Conservation (phyloP, 2,113 vertebrate species). For the Siniperca chuatsi region DNA sequence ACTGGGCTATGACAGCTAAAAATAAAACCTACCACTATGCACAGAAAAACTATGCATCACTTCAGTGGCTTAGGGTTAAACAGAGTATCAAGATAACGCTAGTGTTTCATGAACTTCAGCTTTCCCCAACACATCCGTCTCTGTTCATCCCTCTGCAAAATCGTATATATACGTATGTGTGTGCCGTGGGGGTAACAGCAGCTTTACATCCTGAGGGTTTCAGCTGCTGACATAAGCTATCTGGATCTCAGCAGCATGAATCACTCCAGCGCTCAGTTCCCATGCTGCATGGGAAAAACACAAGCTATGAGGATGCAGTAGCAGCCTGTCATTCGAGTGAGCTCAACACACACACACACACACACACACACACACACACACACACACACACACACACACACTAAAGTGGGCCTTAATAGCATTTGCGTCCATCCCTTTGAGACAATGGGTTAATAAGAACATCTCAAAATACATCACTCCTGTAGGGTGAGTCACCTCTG, state of each 20-base stretch:
- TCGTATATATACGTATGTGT: background rate
- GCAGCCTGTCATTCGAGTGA: background rate
- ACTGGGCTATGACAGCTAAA: conserved; percentile 70
- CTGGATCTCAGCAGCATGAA: conserved; percentile 29
- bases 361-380: background rate
- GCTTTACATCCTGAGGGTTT: conserved; percentile 39
- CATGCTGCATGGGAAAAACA: background rate
- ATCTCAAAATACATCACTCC: conserved; percentile 74
- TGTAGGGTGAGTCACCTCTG: conserved; percentile 71
- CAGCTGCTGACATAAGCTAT: conserved; percentile 41
- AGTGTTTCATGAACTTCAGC: conserved; percentile 42
- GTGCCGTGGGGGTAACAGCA: background rate
- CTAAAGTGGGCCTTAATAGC: conserved; percentile 30
- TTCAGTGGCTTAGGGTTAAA: conserved; percentile 66
- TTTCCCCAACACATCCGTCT: conserved; percentile 33
- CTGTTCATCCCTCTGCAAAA: conserved; percentile 31
- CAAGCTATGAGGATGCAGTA: conserved; percentile 10
- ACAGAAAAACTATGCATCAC: conserved; percentile 72
- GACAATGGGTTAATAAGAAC: conserved; percentile 74
- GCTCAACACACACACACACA: background rate
- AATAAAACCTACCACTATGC: conserved; percentile 73
- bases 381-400: conserved; percentile 13
- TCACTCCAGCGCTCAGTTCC: conserved; percentile 10
- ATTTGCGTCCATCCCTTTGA: conserved; percentile 43
- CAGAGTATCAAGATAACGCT: conserved; percentile 58